These are phyloP conservation scores for Microctenopoma stevenorrisi DNA, from an alignment of 2,797 vertebrate species.

Conservation along the genomic window DNA sequence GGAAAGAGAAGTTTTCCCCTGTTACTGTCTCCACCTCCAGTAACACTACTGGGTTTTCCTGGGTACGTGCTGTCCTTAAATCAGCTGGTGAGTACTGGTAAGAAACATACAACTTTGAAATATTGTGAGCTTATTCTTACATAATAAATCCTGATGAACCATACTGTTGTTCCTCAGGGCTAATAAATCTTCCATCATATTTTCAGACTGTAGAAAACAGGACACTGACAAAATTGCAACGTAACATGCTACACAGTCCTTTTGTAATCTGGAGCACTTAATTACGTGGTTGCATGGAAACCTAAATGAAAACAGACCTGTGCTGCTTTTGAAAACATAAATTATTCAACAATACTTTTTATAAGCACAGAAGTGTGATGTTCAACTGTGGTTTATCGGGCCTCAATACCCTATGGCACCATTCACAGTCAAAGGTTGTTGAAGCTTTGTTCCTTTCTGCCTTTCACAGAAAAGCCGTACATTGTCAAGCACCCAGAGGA, in stretches of 20 bases:
- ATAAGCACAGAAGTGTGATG: conserved; percentile 32
- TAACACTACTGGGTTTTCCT: conserved; percentile 80
- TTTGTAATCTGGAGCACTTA: conserved; percentile 32
- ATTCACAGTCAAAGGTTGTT: conserved; percentile 33
- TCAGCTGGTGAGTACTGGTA: conserved; percentile 84
- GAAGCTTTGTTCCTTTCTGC: conserved; percentile 46
- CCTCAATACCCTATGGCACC: conserved; percentile 36
- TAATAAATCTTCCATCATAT: conserved; percentile 29
- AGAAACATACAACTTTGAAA: background rate
- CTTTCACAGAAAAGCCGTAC: conserved; percentile 89
- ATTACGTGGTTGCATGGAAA: conserved; percentile 49
- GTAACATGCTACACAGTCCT: conserved; percentile 33
- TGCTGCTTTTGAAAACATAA: conserved; percentile 52
- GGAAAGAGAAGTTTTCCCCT: conserved; percentile 84
- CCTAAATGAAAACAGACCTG: conserved; percentile 55
- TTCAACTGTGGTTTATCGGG: conserved; percentile 60
- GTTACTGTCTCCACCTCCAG: conserved; percentile 69
- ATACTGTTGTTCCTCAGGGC: conserved; percentile 13
- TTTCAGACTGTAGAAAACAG: conserved; percentile 34
- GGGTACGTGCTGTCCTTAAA: conserved; percentile 81
- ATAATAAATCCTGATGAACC: conserved; percentile 9
- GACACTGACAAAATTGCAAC: conserved; percentile 48
- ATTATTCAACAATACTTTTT: conserved; percentile 51
- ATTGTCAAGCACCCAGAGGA: conserved; percentile 91
- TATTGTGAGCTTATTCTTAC: background rate